phyloP scores from a whole-genome alignment of 2,888 invertebrate genomes.

The Chesias legatella region DNA sequence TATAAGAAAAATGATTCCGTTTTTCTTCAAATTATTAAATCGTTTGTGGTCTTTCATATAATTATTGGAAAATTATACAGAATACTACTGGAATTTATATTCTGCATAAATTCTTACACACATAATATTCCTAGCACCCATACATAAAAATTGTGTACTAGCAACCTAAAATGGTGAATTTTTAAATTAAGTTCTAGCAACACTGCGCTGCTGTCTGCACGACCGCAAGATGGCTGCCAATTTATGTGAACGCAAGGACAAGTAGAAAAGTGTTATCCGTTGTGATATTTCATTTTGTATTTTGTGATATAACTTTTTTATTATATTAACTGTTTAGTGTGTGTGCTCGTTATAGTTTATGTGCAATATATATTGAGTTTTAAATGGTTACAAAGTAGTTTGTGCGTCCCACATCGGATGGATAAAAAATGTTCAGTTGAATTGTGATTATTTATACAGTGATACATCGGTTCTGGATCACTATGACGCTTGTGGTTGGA shows the following conservation, averaged over 20 bases:
- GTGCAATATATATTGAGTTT: constrained; percentile 73
- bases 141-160: no score
- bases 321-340: constrained; percentile 59
- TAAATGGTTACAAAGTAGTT: constrained; percentile 63
- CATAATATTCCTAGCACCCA: no score
- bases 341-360: constrained; percentile 54
- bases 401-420: constrained; percentile 71
- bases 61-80: no score
- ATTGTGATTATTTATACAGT: constrained; percentile 78
- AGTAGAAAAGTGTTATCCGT: constrained; percentile 70
- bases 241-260: constrained; percentile 78
- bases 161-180: constrained; percentile 17
- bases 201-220: constrained; percentile 52
- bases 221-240: constrained; percentile 79
- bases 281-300: constrained; percentile 60
- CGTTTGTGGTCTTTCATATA: no score
- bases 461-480: constrained; percentile 67
- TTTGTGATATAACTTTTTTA: constrained; percentile 67
- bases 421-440: constrained; percentile 73
- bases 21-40: no score
- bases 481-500: constrained; percentile 73
- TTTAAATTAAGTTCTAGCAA: constrained; percentile 41
- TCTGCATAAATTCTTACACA: no score
- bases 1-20: no score
- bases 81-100: no score